phyloP scores from a whole-genome alignment of 2,113 vertebrate genomes.

The Perca fluviatilis region DNA sequence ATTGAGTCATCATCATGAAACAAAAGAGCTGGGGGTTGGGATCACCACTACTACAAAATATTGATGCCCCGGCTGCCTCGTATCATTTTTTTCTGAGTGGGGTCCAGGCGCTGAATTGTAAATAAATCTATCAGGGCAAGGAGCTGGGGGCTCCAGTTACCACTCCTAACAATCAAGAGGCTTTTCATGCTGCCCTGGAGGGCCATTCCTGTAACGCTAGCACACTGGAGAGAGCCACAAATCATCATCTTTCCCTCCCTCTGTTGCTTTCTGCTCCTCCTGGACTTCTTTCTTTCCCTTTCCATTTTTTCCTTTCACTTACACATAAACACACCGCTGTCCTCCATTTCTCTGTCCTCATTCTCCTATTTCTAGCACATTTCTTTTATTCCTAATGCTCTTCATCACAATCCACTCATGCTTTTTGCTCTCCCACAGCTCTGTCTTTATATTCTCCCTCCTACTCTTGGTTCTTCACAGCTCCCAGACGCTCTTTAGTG shows the following conservation, averaged over 20 bases:
- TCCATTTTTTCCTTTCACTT: background rate
- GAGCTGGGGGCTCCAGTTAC: conserved; percentile 82
- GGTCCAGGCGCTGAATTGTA: conserved; percentile 84
- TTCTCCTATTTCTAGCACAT: conserved; percentile 13
- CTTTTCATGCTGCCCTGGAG: conserved; percentile 86
- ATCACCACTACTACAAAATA: conserved; percentile 78
- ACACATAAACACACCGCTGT: background rate
- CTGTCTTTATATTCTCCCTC: conserved; percentile 42
- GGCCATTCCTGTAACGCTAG: conserved; percentile 85
- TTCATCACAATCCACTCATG: conserved; percentile 53
- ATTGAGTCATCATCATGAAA: conserved; percentile 67
- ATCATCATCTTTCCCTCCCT: conserved; percentile 74
- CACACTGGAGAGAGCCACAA: conserved; percentile 82
- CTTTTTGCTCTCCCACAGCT: conserved; percentile 50
- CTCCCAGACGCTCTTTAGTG: conserved; percentile 20
- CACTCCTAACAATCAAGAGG: conserved; percentile 84
- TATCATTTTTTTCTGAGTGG: conserved; percentile 70
- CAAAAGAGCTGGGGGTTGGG: conserved; percentile 35
- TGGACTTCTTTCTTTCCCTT: conserved; percentile 18
- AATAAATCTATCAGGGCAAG: conserved; percentile 85
- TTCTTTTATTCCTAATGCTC: conserved; percentile 51
- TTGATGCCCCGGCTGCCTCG: conserved; percentile 67
- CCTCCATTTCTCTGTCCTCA: conserved; percentile 21
- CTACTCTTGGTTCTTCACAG: conserved; percentile 27
- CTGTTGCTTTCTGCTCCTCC: conserved; percentile 11